These are phyloP conservation scores for Neelides sp. DNA, from an alignment of 1,140 invertebrate species.

Conservation along the genomic window DNA sequence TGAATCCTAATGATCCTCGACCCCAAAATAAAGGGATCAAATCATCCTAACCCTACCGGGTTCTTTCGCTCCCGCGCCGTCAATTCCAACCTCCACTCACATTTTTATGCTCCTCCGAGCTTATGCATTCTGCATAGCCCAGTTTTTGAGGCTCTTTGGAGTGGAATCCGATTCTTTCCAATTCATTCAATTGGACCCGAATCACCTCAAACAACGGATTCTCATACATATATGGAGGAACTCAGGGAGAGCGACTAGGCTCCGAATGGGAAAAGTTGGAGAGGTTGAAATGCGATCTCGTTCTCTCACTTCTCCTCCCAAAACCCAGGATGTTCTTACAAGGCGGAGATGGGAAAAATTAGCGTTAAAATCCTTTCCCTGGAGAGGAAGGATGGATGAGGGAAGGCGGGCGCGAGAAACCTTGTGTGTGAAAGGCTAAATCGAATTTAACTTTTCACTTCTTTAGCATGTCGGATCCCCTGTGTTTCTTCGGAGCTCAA, in stretches of 20 bases:
- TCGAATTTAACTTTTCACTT: conserved; percentile 25
- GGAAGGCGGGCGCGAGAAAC: too few relatives aligned
- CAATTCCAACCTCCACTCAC: not conserved
- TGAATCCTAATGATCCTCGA: conserved; percentile 32
- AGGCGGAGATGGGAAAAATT: conserved; percentile 16
- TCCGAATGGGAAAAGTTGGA: too few relatives aligned
- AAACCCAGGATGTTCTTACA: too few relatives aligned
- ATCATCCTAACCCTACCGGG: conserved; percentile 26
- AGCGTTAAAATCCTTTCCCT: conserved; percentile 14
- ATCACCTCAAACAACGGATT: too few relatives aligned
- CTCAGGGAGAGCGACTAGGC: too few relatives aligned
- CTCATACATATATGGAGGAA: too few relatives aligned
- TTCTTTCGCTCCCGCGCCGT: conserved; percentile 6
- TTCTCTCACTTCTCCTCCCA: not conserved
- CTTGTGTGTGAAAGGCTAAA: conserved; percentile 9
- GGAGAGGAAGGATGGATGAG: not conserved
- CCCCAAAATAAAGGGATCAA: conserved; percentile 32
- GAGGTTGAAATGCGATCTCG: not conserved
- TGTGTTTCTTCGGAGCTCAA: conserved; percentile 17
- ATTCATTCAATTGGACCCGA: too few relatives aligned
- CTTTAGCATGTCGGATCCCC: conserved; percentile 16
- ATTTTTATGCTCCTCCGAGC: conserved; percentile 3
- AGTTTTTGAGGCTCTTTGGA: conserved; percentile 4
- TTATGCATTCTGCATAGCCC: conserved; percentile 3
- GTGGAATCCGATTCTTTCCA: too few relatives aligned